phyloP scores from a whole-genome alignment of 1,140 invertebrate species.

The Apis dorsata region DNA sequence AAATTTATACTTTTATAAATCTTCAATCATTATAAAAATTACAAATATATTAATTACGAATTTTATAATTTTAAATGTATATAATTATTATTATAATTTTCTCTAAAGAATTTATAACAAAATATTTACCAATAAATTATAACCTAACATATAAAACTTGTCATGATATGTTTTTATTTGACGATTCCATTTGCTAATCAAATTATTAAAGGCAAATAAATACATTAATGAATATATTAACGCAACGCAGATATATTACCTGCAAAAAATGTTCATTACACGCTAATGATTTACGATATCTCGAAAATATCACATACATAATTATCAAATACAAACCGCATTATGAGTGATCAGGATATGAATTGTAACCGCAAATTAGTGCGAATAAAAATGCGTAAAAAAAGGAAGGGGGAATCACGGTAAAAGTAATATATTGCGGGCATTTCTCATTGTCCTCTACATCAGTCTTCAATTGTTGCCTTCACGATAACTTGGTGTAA shows the following conservation, averaged over 20 bases:
- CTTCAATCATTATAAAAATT: no score
- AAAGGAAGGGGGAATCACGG: constrained; percentile 6
- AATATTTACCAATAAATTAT: background rate
- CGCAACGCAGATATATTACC: background rate
- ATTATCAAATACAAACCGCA: constrained; percentile 37
- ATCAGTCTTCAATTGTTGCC: constrained; percentile 18
- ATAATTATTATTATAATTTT: background rate
- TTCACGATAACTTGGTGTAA: background rate
- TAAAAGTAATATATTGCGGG: constrained; percentile 18
- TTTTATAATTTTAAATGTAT: no score
- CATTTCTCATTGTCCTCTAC: background rate
- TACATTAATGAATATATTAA: background rate
- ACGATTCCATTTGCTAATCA: background rate
- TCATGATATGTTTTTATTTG: background rate
- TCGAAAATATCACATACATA: constrained; percentile 1
- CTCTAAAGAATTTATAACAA: background rate
- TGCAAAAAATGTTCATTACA: background rate
- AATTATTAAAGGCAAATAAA: background rate
- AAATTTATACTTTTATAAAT: no score
- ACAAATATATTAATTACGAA: no score
- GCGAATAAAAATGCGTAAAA: background rate
- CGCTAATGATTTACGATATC: background rate
- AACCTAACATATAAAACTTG: background rate
- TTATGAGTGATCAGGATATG: constrained; percentile 36
- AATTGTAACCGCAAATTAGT: constrained; percentile 51